phyloP scores from a whole-genome alignment of 2,888 invertebrate species.

The Himalopsyche kuldschensis region DNA sequence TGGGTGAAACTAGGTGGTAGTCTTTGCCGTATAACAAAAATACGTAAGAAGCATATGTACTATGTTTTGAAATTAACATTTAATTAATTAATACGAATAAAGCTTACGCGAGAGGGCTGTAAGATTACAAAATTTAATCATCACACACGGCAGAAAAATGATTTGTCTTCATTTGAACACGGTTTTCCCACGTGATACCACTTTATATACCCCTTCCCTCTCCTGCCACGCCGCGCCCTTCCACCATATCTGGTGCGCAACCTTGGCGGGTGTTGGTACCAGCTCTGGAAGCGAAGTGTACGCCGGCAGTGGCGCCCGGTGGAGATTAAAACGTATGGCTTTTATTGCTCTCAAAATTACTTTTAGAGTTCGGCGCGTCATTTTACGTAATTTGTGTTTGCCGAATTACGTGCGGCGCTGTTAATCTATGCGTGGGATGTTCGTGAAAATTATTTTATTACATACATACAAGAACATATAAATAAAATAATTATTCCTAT shows the following conservation, averaged over 20 bases:
- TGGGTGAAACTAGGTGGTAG: no score
- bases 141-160: slow-evolving; percentile 18
- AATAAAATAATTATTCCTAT: no score
- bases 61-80: background rate
- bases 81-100: background rate
- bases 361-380: slow-evolving; percentile 18
- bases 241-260: background rate
- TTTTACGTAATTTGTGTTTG: background rate
- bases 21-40: no score
- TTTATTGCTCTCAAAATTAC: slow-evolving; percentile 30
- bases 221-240: background rate
- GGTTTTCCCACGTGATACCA: slow-evolving; percentile 5
- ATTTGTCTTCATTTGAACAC: slow-evolving; percentile 20
- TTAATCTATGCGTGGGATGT: background rate
- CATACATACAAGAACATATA: background rate
- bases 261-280: background rate
- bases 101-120: background rate
- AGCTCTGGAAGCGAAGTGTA: background rate
- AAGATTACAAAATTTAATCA: slow-evolving; percentile 11
- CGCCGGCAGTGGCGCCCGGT: background rate
- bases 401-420: background rate
- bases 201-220: background rate
- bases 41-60: background rate
- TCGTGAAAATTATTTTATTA: background rate
- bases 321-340: slow-evolving; percentile 32